Base-by-base conservation (phyloP, 2,888 invertebrate genomes). In the Drosophila kokeensis region DNA sequence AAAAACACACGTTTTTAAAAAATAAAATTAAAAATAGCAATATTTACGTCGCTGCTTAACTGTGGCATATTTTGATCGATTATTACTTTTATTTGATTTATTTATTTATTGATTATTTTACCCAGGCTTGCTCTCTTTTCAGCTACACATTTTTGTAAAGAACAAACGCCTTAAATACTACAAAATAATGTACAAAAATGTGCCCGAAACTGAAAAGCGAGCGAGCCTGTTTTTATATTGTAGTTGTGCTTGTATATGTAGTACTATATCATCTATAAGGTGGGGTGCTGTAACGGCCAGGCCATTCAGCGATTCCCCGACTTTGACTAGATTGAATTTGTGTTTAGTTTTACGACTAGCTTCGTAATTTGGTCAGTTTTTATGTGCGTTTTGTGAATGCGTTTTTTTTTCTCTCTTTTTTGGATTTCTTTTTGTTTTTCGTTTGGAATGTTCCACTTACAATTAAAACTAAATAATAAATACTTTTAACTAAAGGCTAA, bases 1-100 rank as follows among this genome's bases (percentile, higher is more conserved):
- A 94, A 94, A 94, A 94, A 83, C 89, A 83, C 89, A 90, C 89
- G 87, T 87, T 88, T 87, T 90, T 86, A 86, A 87, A 87, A 89
- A 87, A 88, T 75, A 79, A 83, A 87, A 82, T 89, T 70, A 70
- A 82, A 90, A 80, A 89, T 90, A 90, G 87, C 89, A 68, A 76
- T 73, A 60, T 45, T 45, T 2, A 29, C 83, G 49, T 36, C 80
- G 82, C 87, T 83, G 87, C 48, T n/a, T 21, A 5, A 55, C 50
- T 66, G 24, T 66, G 60, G 48, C 52, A 53, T 63, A 58, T 55
- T 32, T 45, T 6, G 15, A n/a, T 57, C 21, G 18, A 48, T 63
- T 32, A 45, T 52, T 27, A 40, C 27, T 18, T 55, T 55, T 11
- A 40, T 24, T 53, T 36, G 24, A 18, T 60, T 57, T 48, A 21